Conservation (phyloP, 2,797 vertebrate species). For the Vipera ursinii region DNA sequence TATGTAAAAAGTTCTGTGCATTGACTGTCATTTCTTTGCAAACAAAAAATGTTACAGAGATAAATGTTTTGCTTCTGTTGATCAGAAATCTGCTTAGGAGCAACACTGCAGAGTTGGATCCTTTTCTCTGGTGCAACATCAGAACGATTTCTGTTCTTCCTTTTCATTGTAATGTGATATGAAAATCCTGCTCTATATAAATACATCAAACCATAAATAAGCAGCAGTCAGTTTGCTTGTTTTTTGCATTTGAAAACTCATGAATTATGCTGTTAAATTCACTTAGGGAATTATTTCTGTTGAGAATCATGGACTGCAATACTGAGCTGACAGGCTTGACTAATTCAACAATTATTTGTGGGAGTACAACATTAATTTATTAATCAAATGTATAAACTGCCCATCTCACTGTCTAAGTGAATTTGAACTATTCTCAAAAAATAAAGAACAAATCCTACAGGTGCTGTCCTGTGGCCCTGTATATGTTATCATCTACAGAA, state of each 20-base stretch:
- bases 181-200: neutral
- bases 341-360: neutral
- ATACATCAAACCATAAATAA: neutral
- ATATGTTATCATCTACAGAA: neutral
- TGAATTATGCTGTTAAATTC: neutral
- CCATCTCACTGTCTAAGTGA: neutral
- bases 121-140: neutral
- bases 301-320: neutral
- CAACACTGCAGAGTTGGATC: neutral
- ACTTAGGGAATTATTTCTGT: neutral
- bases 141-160: neutral
- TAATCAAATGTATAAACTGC: neutral
- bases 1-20: neutral
- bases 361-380: neutral
- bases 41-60: neutral
- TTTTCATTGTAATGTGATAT: neutral
- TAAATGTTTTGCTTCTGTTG: neutral
- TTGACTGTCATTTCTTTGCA: neutral
- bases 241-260: neutral
- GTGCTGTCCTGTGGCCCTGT: neutral
- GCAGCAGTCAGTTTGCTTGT: neutral
- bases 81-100: neutral
- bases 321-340: neutral
- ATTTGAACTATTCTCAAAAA: neutral
- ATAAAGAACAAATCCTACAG: neutral